Evolutionary conservation across 2,888 invertebrate genomes (phyloP), one percentile per base, ranked within the genome.

Genomic region (Morpho achilles): DNA sequence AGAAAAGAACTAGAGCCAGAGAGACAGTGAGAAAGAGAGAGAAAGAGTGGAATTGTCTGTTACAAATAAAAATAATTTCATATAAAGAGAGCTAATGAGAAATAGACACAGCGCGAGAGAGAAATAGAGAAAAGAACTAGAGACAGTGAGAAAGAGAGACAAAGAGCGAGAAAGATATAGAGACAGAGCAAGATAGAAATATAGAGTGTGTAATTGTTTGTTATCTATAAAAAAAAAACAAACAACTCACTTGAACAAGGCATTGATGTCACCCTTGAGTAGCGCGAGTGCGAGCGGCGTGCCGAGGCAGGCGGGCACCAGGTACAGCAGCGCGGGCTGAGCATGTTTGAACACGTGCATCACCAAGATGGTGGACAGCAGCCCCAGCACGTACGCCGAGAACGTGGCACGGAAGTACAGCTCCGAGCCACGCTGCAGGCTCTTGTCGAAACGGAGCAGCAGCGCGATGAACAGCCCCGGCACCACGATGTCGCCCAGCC

Each of bases 331-430:
- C 55, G 99, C 99, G 0, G 99, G 99, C 92, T 99, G 98, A 32
- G 99, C 99, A 90, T 98, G 99, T 84, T 98, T 97, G 90, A 98
- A 99, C 69, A 97, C 92, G 89, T 99, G 98, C 98, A 99, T 99
- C 61, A 99, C 97, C 69, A 97, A 93, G 83, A 99, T 98, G 1
- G 99, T 99, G 23, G 96, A 94, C 80, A 98, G 89, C 64, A 99
- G 91, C 1, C 99, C 99, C 73, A 97, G 83, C 72, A 99, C 95
- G 84, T 99, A 99, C 1, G 99, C 99, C 49, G 94, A 79, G 82
- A 99, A 96, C 4, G 98, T 97, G 3, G 96, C 94, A 76, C 84
- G 77, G 71, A 56, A 71, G 67, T 70, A 72, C 94, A 8, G 94
- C 70, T 95, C 94, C 1, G 94, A 94, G 78, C 95, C 95, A 16